Base-by-base conservation (phyloP, 2,113 vertebrate genomes). In the Chaetops frenatus region DNA sequence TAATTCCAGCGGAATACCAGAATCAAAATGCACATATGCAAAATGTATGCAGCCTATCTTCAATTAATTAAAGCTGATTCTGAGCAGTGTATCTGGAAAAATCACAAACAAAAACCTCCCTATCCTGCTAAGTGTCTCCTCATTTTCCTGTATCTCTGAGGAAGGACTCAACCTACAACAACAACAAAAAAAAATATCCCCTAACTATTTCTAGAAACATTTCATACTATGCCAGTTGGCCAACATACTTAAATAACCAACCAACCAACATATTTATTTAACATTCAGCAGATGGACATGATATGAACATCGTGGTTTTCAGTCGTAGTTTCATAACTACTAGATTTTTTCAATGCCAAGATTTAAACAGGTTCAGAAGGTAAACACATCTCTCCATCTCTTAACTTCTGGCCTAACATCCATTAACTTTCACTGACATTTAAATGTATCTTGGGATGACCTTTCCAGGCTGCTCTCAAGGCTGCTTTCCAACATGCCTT, bases 241-340 rank as follows among this genome's bases (percentile, higher is more conserved):
- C 95, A 97, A 95, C 97, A 97, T 97, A 97, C 97, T 98, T 98
- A 98, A 98, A 98, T 98, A 98, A 98, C 97, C 98, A 97, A 97
- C 97, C 95, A 97, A 98, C 97, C 98, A 98, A 98, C 97, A 98
- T 98, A 98, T 98, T 98, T 98, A 98, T 98, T 98, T 98, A 98
- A 98, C 98, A 98, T 98, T 99, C 98, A 99, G 98, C 99, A 99
- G 99, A 99, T 99, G 99, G 99, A 99, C 98, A 98, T 98, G 98
- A 99, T 98, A 98, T 99, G 99, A 99, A 99, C 99, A 99, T 98
- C 98, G 98, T 98, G 98, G 98, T 98, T 99, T 99, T 99, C 97
- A 99, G 99, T 99, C 97, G 98, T 98, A 98, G 98, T 98, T 99
- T 99, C 98, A 99, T 98, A 98, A 98, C 98, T 98, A 98, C 97